Conservation (phyloP, 2,888 invertebrate species). For the Himalopsyche kuldschensis region DNA sequence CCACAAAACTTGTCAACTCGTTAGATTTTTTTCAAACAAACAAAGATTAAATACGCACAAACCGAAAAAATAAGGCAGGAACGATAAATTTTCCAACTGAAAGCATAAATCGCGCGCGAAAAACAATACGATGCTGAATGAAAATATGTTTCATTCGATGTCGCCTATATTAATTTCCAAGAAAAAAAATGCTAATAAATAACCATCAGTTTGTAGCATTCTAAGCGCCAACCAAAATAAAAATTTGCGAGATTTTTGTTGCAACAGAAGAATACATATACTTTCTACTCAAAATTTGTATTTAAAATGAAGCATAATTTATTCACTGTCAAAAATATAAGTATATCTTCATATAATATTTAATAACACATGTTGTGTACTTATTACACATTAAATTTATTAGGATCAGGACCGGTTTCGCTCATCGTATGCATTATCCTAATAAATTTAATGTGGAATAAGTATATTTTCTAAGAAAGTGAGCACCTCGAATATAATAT, state of each 20-base stretch:
- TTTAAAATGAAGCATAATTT: no score
- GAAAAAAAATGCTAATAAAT: not conserved
- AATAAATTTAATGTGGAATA: no score
- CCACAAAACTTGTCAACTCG: not conserved
- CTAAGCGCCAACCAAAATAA: not conserved
- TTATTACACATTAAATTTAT: no score
- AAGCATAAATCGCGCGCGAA: slow-evolving; percentile 14
- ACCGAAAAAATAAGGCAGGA: not conserved
- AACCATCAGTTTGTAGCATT: not conserved
- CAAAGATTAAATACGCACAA: slow-evolving; percentile 4
- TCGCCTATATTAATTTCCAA: slow-evolving; percentile 3
- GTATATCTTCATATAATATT: no score
- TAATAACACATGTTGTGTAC: no score
- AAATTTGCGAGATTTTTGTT: not conserved
- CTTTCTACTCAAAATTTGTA: no score
- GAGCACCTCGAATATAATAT: no score
- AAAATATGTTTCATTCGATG: slow-evolving; percentile 5
- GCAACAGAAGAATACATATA: no score
- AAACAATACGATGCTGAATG: slow-evolving; percentile 4
- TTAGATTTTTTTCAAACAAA: slow-evolving; percentile 1
- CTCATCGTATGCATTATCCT: no score
- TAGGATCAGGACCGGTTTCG: no score
- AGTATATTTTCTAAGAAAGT: no score
- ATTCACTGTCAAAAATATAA: no score
- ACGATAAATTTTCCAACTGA: slow-evolving; percentile 9